Conservation (phyloP, 2,888 invertebrate genomes). For the Antheraea assamensis region DNA sequence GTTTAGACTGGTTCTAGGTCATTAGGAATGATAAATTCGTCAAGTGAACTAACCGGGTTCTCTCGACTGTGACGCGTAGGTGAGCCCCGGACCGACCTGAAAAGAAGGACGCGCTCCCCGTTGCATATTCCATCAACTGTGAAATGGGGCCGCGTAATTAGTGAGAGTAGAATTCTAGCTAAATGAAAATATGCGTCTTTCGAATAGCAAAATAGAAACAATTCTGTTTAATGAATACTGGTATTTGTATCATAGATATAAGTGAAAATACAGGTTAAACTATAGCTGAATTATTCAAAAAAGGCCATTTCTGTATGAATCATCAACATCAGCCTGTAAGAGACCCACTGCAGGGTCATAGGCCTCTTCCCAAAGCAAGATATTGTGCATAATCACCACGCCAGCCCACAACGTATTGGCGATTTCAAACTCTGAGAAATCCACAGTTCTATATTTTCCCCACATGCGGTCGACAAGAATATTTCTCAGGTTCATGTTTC, state of each 20-base stretch:
- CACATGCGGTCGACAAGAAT: too few relatives aligned
- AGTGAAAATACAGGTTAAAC: too few relatives aligned
- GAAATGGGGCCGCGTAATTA: constrained; percentile 45
- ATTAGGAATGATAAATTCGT: background rate
- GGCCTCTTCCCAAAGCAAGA: too few relatives aligned
- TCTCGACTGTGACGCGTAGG: background rate
- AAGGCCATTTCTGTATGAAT: too few relatives aligned
- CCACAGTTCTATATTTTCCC: too few relatives aligned
- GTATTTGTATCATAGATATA: background rate
- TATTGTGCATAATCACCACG: too few relatives aligned
- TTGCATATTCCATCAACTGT: constrained; percentile 47
- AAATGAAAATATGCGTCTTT: constrained; percentile 23
- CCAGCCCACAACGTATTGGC: too few relatives aligned
- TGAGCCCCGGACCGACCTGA: constrained; percentile 11
- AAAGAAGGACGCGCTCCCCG: constrained; percentile 32
- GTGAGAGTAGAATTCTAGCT: constrained; percentile 33
- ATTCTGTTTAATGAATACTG: background rate
- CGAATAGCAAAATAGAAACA: constrained; percentile 15
- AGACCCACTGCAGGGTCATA: too few relatives aligned
- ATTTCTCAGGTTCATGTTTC: too few relatives aligned
- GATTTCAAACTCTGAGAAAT: too few relatives aligned
- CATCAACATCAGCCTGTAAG: too few relatives aligned
- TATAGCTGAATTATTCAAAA: too few relatives aligned
- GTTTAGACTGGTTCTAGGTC: background rate
- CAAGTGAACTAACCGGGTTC: background rate